A percentile compares a stretch with the other conserved stretches of the same genome.
These are phyloP conservation scores for Calephelis perditalis DNA, from an alignment of 2,888 invertebrate species.

Conservation along the genomic window DNA sequence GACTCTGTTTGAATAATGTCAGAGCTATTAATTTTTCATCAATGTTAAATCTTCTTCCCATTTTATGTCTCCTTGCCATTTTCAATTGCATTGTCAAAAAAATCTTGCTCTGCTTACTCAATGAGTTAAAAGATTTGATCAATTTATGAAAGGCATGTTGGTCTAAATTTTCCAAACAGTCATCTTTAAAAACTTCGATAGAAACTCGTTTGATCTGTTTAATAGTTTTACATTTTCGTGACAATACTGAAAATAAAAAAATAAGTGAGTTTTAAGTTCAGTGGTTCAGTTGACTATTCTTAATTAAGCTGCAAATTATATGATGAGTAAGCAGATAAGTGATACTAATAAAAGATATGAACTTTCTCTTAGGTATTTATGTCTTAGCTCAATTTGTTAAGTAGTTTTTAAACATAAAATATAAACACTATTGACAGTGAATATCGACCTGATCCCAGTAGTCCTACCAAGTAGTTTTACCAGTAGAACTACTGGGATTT, in stretches of 20 bases:
- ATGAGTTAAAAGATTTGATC: not conserved
- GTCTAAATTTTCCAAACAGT: not conserved
- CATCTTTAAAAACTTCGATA: not conserved
- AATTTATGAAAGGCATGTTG: not conserved
- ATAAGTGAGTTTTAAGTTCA: no score
- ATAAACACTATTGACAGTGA: no score
- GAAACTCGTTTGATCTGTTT: not conserved
- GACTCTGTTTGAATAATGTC: slow-evolving; percentile 20
- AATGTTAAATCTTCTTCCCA: slow-evolving; percentile 19
- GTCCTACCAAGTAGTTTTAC: no score
- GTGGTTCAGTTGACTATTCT: no score
- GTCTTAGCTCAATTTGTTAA: no score
- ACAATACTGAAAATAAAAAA: not conserved
- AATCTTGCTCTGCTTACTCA: not conserved
- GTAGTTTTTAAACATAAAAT: no score
- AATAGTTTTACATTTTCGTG: not conserved
- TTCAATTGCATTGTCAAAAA: slow-evolving; percentile 13
- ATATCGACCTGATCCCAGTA: no score
- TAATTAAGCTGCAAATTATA: no score
- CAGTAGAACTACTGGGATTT: no score
- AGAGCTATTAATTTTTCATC: slow-evolving; percentile 21
- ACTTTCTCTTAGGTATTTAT: no score
- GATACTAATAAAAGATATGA: no score
- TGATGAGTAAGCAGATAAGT: no score
- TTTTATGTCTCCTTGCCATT: slow-evolving; percentile 17